These are phyloP conservation scores for Chlorocebus sabaeus DNA, from an alignment of 2,113 vertebrate genomes.

Conservation along the genomic window DNA sequence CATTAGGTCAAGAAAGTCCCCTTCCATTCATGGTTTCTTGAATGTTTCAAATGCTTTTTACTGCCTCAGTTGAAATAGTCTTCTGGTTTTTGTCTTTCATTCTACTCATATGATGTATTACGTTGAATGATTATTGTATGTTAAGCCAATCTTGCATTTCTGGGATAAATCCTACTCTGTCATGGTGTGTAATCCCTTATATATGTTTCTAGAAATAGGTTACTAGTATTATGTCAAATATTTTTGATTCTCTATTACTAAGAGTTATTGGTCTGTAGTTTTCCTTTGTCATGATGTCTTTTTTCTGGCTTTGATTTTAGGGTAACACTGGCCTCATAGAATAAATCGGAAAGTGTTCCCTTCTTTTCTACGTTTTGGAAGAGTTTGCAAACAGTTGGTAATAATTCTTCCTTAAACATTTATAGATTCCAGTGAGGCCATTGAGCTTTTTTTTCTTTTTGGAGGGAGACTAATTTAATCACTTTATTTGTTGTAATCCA, in stretches of 20 bases:
- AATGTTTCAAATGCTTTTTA: background rate
- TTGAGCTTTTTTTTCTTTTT: background rate
- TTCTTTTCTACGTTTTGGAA: background rate
- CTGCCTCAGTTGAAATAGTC: background rate
- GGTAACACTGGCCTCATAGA: background rate
- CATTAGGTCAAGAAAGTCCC: background rate
- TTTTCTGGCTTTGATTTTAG: background rate
- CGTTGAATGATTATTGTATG: background rate
- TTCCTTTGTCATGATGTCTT: background rate
- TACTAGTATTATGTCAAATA: background rate
- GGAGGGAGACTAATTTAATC: background rate
- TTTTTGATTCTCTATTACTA: background rate
- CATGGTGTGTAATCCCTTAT: background rate
- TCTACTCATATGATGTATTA: background rate
- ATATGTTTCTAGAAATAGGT: background rate
- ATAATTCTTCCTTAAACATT: background rate
- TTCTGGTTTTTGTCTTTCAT: background rate
- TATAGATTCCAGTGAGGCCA: background rate
- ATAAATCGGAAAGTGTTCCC: background rate
- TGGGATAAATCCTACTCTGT: background rate
- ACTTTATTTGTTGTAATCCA: background rate
- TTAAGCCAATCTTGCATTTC: background rate
- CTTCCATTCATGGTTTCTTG: background rate
- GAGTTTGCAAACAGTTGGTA: background rate
- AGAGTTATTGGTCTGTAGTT: background rate